Evolutionary conservation across 1,140 invertebrate species (phyloP).

Genomic region (Akabosia matsudoensis): DNA sequence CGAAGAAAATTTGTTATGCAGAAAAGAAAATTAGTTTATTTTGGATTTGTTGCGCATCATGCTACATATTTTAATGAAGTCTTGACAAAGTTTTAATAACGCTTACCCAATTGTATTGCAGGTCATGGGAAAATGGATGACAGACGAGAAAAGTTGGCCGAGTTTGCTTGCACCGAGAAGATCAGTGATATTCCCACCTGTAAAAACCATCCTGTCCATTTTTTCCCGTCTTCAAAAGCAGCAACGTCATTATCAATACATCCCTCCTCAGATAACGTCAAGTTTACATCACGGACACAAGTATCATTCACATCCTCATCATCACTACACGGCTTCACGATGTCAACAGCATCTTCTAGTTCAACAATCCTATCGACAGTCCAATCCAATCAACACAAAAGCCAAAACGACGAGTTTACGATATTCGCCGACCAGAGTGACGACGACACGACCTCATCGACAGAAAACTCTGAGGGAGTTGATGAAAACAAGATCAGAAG

Average conservation of each 20-base stretch:
- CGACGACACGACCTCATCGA: too few relatives aligned
- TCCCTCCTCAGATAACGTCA: not conserved
- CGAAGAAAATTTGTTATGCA: too few relatives aligned
- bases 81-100: too few relatives aligned
- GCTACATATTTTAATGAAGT: too few relatives aligned
- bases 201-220: not conserved
- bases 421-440: not conserved
- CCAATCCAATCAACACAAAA: not conserved
- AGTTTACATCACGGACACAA: not conserved
- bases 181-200: not conserved
- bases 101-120: too few relatives aligned
- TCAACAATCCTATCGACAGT: not conserved
- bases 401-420: not conserved
- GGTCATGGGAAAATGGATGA: constrained; percentile 18
- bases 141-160: not conserved
- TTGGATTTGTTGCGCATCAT: too few relatives aligned
- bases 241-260: too few relatives aligned
- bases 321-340: not conserved
- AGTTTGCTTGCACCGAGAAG: not conserved
- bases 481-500: too few relatives aligned
- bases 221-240: not conserved
- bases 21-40: too few relatives aligned
- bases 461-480: too few relatives aligned
- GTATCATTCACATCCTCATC: not conserved
- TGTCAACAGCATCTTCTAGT: too few relatives aligned